phyloP scores from a whole-genome alignment of 92 coral and sea anemone species.

The Parazoanthus darwini region DNA sequence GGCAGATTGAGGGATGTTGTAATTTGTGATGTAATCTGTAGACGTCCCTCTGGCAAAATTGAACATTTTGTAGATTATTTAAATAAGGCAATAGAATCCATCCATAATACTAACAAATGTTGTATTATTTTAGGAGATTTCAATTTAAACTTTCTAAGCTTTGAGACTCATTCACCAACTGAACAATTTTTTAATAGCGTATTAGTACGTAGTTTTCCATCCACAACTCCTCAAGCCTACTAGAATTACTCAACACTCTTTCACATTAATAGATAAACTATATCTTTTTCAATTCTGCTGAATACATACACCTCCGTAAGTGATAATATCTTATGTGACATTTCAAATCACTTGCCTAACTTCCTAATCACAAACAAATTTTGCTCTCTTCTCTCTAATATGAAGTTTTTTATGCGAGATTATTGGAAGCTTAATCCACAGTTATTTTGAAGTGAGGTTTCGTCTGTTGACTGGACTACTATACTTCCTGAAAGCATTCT shows the following conservation, averaged over 20 bases:
- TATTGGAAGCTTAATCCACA: slow-evolving; percentile 11
- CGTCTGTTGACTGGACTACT: slow-evolving; percentile 10
- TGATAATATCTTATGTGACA: slow-evolving; percentile 4
- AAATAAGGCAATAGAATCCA: background rate
- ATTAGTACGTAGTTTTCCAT: slow-evolving; percentile 2
- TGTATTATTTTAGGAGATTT: too few species aligned
- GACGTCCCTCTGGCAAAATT: too few species aligned
- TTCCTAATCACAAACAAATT: slow-evolving; percentile 11
- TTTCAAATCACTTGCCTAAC: slow-evolving; percentile 6
- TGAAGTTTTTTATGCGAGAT: background rate
- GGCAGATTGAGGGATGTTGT: background rate
- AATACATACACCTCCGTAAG: slow-evolving; percentile 1
- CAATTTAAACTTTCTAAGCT: too few species aligned
- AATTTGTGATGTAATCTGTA: too few species aligned
- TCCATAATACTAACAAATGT: too few species aligned
- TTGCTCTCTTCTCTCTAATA: slow-evolving; percentile 1
- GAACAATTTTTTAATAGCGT: slow-evolving; percentile 11
- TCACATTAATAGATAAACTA: slow-evolving; percentile 7
- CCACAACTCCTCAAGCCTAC: too few species aligned
- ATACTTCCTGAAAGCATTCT: slow-evolving; percentile 12
- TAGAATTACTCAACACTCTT: slow-evolving; percentile 1
- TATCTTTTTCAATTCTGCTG: too few species aligned
- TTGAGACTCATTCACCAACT: slow-evolving; percentile 1
- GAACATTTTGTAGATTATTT: slow-evolving; percentile 2
- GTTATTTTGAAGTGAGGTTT: slow-evolving; percentile 14